A percentile compares a stretch with the other conserved stretches of the same genome.
phyloP scores from a whole-genome alignment of 2,888 invertebrate species.

The Cataglyphis rosenhaueri region DNA sequence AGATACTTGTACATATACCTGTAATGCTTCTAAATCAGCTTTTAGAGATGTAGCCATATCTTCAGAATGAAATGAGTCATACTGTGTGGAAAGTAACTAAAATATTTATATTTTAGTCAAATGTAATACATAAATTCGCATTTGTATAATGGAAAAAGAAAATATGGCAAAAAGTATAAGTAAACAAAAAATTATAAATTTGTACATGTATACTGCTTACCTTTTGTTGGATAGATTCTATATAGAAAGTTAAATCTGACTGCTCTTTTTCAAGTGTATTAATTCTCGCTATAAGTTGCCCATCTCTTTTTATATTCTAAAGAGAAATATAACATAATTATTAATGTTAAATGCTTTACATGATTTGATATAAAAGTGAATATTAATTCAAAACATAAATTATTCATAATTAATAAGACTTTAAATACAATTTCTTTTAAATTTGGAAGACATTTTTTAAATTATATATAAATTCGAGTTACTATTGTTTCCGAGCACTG shows the following conservation, averaged over 20 bases:
- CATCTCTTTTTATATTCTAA: conserved; percentile 89
- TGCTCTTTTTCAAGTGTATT: conserved; percentile 89
- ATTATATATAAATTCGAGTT: conserved; percentile 10
- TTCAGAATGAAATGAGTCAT: conserved; percentile 90
- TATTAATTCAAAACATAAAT: neutral
- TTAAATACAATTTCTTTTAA: conserved; percentile 32
- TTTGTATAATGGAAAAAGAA: conserved; percentile 11
- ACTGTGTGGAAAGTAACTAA: conserved; percentile 86
- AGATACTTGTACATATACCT: conserved; percentile 77
- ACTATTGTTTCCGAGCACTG: neutral
- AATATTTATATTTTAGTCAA: conserved; percentile 36
- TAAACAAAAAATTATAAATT: neutral
- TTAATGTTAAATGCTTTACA: neutral
- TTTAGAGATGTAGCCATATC: conserved; percentile 90
- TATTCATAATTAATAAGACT: neutral
- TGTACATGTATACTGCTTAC: conserved; percentile 72
- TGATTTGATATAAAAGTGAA: neutral
- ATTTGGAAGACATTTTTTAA: conserved; percentile 17
- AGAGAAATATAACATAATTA: conserved; percentile 19
- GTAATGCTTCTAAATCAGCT: conserved; percentile 88
- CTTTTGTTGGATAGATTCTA: conserved; percentile 82
- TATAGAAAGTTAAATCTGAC: conserved; percentile 85
- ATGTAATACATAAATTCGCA: neutral
- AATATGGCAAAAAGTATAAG: conserved; percentile 6
- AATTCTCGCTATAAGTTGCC: conserved; percentile 89